Evolutionary conservation across 2,888 invertebrate genomes (phyloP).

Genomic region (Drosophila tanythrix): DNA sequence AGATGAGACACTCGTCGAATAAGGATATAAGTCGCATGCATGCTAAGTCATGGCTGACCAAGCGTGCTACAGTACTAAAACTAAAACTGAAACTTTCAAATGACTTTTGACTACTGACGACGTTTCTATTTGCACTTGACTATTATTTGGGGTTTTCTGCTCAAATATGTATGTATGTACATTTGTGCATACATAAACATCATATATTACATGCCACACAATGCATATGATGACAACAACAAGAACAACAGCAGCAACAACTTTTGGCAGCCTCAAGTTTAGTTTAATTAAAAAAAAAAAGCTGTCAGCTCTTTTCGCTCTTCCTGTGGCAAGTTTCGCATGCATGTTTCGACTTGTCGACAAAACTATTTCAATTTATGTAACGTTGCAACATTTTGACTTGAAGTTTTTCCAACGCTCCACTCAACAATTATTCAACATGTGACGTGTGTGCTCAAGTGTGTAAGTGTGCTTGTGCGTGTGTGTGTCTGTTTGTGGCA

Average conservation of each 20-base stretch:
- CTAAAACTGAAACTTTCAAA: constrained; percentile 59
- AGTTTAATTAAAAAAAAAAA: constrained; percentile 75
- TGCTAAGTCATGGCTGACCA: constrained; percentile 73
- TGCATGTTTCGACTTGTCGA: constrained; percentile 61
- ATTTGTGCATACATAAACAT: not conserved
- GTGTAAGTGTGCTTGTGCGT: not conserved
- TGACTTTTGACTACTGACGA: constrained; percentile 76
- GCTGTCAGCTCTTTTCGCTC: constrained; percentile 33
- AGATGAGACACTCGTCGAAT: constrained; percentile 26
- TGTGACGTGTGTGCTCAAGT: not conserved
- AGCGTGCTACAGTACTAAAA: constrained; percentile 38
- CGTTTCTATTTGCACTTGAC: constrained; percentile 64
- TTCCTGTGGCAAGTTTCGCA: constrained; percentile 53
- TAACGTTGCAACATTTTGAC: constrained; percentile 57
- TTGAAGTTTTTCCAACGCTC: constrained; percentile 27
- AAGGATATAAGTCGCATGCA: constrained; percentile 34
- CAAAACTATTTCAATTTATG: constrained; percentile 75
- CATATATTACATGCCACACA: not conserved
- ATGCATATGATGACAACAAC: constrained; percentile 7
- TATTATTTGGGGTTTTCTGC: constrained; percentile 21
- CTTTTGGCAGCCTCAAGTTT: constrained; percentile 60
- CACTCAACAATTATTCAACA: constrained; percentile 11
- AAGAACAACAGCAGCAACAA: constrained; percentile 42
- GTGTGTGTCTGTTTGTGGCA: constrained; percentile 4
- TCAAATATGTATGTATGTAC: not conserved